Evolutionary conservation across 2,797 vertebrate genomes (phyloP).

Genomic region (Phaenicophaeus curvirostris): DNA sequence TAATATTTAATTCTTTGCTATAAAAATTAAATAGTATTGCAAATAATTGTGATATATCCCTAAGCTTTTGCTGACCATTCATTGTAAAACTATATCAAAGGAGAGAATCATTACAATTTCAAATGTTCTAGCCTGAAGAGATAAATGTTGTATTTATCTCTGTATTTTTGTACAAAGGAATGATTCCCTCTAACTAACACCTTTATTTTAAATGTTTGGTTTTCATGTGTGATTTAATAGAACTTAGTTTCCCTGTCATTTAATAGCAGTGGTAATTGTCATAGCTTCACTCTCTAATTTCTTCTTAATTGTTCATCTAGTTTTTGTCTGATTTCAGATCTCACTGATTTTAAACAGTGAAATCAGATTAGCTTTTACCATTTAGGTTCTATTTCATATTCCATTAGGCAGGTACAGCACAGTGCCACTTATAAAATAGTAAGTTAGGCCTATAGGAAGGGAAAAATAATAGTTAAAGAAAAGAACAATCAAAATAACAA

Average conservation of each 20-base stretch:
- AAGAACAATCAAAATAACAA: not conserved
- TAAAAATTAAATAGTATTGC: conserved; percentile 18
- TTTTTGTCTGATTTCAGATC: not conserved
- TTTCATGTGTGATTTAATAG: not conserved
- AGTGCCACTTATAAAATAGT: not conserved
- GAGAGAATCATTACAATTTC: not conserved
- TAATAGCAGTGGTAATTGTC: not conserved
- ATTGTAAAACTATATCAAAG: not conserved
- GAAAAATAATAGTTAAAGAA: not conserved
- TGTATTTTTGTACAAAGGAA: not conserved
- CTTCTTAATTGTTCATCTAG: not conserved
- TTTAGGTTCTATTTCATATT: not conserved
- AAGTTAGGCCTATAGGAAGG: not conserved
- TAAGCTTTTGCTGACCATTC: not conserved
- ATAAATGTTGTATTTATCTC: not conserved
- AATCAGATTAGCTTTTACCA: not conserved
- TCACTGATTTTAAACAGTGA: not conserved
- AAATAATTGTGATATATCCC: not conserved
- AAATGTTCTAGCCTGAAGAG: not conserved
- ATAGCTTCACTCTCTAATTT: not conserved
- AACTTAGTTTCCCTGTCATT: not conserved
- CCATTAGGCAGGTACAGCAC: not conserved
- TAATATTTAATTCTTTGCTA: conserved; percentile 27
- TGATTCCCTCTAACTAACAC: not conserved
- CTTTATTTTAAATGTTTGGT: not conserved